Conservation (phyloP, 2,888 invertebrate species). For the Melanostoma scalare region DNA sequence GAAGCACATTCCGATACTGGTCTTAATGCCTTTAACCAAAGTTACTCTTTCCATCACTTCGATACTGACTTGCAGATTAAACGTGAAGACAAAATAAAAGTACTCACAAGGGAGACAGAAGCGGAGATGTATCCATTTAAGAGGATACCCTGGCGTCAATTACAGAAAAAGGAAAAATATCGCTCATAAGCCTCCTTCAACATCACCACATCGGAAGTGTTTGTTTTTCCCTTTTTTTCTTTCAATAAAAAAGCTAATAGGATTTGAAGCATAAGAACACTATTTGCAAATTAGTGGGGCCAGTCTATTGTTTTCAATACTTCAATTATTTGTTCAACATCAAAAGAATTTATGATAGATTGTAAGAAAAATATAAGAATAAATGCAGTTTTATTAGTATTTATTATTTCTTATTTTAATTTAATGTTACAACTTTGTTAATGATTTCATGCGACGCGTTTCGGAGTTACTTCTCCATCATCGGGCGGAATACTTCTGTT, state of each 20-base stretch:
- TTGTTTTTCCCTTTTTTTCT: slow-evolving; percentile 31
- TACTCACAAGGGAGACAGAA: slow-evolving; percentile 49
- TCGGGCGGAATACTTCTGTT: too few species aligned
- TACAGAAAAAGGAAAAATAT: slow-evolving; percentile 61
- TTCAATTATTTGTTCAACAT: too few species aligned
- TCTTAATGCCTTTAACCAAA: background rate
- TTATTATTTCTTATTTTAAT: too few species aligned
- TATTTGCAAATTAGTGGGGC: slow-evolving; percentile 20
- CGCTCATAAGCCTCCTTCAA: slow-evolving; percentile 65
- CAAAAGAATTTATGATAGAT: too few species aligned
- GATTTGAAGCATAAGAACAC: slow-evolving; percentile 57
- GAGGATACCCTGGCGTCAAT: slow-evolving; percentile 59
- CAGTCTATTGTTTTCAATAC: background rate
- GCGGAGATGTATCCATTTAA: slow-evolving; percentile 52
- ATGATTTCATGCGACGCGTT: too few species aligned
- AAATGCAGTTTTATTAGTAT: too few species aligned
- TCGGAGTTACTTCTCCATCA: too few species aligned
- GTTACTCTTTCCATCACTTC: background rate
- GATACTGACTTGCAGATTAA: slow-evolving; percentile 43
- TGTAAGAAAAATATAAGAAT: too few species aligned
- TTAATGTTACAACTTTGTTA: too few species aligned
- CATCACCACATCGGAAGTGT: slow-evolving; percentile 60
- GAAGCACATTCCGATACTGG: slow-evolving; percentile 8
- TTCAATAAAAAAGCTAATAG: slow-evolving; percentile 59
- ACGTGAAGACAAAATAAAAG: slow-evolving; percentile 52